Evolutionary conservation across 2,113 vertebrate species (phyloP), one percentile per base, ranked within the genome.

Genomic region (Cololabis saira): DNA sequence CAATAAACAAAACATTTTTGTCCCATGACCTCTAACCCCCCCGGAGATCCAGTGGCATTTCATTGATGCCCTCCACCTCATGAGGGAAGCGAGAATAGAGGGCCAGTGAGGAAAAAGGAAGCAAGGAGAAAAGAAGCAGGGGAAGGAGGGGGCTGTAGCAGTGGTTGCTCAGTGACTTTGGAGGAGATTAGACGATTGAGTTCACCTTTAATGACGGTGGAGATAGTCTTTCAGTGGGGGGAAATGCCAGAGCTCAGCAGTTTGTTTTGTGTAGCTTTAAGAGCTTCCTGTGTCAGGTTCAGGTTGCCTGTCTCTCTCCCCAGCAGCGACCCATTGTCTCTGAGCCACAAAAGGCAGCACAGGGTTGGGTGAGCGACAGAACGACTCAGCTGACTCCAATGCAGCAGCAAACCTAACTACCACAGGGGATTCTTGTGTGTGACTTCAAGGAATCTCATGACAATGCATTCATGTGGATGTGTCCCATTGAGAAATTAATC

Each of bases 201-300:
- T 91, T 91, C 86, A 91, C 90, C 78, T 92, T 91, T 93, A 90
- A 90, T 90, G 91, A 83, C 52, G 66, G 66, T 78, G 79, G 83
- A 90, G 91, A 91, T 91, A 92, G 90, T 91, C 90, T 93, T 94
- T 92, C 91, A 91, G 87, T 33, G 62, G 71, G 76, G 88, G 89
- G 90, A 84, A 89, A 92, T 89, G 80, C 85, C 85, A 79, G 74
- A 90, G 87, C 90, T 92, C 89, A 92, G 91, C 86, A 87, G 88
- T 93, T 94, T 93, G 89, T 91, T 92, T 92, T 87, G 83, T 85
- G 83, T 87, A 65, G 89, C 87, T 88, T 87, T 91, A 87, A 90
- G 90, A 92, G 91, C 89, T 94, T 94, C 93, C 93, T 93, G 88
- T 92, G 89, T 86, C 89, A 87, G 92, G 90, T 92, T 94, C 93